Evolutionary conservation across 1,140 invertebrate genomes (phyloP).

Genomic region (Augochlora pura): DNA sequence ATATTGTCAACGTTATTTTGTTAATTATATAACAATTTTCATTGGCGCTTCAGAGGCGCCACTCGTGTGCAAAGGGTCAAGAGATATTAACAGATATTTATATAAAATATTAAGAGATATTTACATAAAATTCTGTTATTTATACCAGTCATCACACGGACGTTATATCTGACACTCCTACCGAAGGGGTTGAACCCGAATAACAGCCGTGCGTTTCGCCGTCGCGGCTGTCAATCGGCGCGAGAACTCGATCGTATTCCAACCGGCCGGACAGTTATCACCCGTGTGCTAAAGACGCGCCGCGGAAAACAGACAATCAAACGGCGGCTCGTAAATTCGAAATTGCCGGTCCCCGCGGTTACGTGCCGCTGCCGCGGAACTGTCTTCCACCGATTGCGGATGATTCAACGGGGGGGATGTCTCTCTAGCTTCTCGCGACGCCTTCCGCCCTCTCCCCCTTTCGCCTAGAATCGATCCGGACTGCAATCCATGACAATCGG

Average conservation of each 20-base stretch:
- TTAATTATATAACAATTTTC: too few species aligned
- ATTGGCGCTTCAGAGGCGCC: too few species aligned
- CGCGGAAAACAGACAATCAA: background rate
- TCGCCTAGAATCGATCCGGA: background rate
- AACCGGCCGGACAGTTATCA: constrained; percentile 41
- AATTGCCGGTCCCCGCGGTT: background rate
- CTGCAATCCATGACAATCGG: too few species aligned
- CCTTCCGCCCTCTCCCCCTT: background rate
- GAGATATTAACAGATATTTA: too few species aligned
- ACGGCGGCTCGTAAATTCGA: constrained; percentile 19
- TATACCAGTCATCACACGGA: too few species aligned
- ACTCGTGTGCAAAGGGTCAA: too few species aligned
- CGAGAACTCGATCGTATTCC: constrained; percentile 30
- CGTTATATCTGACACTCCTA: too few species aligned
- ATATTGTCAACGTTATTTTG: too few species aligned
- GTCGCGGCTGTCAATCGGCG: constrained; percentile 7
- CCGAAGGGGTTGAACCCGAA: background rate
- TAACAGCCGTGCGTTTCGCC: constrained; percentile 23
- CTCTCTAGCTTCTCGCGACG: background rate
- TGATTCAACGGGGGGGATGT: constrained; percentile 9
- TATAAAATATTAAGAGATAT: too few species aligned
- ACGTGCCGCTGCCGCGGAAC: background rate
- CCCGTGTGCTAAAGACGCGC: constrained; percentile 22
- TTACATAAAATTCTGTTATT: too few species aligned
- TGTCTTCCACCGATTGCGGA: background rate